Base-by-base conservation (phyloP, 2,797 vertebrate genomes). In the Pangasius macronema region DNA sequence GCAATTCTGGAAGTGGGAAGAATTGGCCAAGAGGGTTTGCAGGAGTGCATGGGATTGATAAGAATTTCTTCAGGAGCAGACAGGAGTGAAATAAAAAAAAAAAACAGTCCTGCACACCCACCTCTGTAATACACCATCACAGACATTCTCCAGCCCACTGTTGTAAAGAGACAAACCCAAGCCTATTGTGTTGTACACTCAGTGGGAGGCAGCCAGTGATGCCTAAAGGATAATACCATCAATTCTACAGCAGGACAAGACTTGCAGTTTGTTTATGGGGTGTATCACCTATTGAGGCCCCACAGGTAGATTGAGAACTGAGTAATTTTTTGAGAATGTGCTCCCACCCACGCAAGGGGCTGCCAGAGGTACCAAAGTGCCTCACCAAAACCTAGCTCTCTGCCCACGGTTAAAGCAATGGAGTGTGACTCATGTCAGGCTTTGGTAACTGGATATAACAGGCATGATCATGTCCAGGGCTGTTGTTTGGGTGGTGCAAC, bases 271-370 rank as follows among this genome's bases (percentile, higher is more conserved):
- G 89, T 88, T 87, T 86, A 87, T 88, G 73, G 83, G 67, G 84
- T 86, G 81, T 87, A 89, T 89, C 63, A 46, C 82, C 77, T 89
- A 55, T 85, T 90, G 72, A 80, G 90, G 87, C 79, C 86, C 86
- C 89, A 90, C 89, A 91, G 89, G 89, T 91, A 90, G 85, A 79
- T 65, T 68, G 80, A 85, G 57, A 84, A 87, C 81, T 89, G 86
- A 92, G 88, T 92, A 89, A 89, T 84, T 68, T 89, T 81, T 68
- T 85, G 75, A 80, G 86, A 90, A 92, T 87, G 89, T 73, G 85
- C 87, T 87, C 77, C 87, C 89, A 86, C 91, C 89, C 89, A 92
- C 87, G 46, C 88, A 83, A 88, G 84, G 75, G 86, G 80, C 85
- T 83, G 55, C 84, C 57, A 88, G 53, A 85, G 85, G 53, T 88